Conservation (phyloP, 2,888 invertebrate genomes). For the Spodoptera littoralis region DNA sequence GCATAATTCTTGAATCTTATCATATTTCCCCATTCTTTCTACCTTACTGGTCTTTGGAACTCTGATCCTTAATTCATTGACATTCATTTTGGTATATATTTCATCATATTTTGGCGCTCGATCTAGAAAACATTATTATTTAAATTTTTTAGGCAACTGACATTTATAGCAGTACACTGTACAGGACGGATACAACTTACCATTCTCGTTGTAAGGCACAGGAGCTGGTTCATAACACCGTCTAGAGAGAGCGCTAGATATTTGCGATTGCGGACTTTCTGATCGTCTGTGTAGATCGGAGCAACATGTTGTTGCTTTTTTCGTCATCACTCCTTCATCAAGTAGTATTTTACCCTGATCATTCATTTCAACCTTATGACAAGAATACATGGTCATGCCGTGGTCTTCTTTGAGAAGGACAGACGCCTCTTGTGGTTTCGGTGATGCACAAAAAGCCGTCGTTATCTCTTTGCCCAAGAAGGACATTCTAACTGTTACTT, state of each 20-base stretch:
- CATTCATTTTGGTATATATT: conserved; percentile 84
- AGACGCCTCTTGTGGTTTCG: conserved; percentile 74
- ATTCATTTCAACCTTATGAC: conserved; percentile 85
- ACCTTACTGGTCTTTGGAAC: conserved; percentile 81
- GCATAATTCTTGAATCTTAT: conserved; percentile 81
- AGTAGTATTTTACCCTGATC: conserved; percentile 81
- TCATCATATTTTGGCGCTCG: conserved; percentile 76
- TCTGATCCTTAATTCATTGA: conserved; percentile 82
- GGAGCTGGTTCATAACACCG: conserved; percentile 54
- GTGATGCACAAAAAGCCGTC: conserved; percentile 77
- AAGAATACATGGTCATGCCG: conserved; percentile 83
- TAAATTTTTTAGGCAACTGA: conserved; percentile 3
- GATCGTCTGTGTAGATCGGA: conserved; percentile 52
- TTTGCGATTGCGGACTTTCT: conserved; percentile 68
- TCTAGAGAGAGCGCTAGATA: conserved; percentile 63
- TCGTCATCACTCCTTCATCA: conserved; percentile 76
- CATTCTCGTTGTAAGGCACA: conserved; percentile 44
- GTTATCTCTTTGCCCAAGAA: conserved; percentile 85
- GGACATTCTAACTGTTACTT: conserved; percentile 81
- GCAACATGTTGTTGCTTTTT: conserved; percentile 58
- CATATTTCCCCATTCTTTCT: conserved; percentile 78
- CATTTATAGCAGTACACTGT: conserved; percentile 1
- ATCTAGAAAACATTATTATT: conserved; percentile 61
- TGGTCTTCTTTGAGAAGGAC: conserved; percentile 77
- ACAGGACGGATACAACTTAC: conserved; percentile 49